Conservation (phyloP, 2,113 vertebrate species). For the Pogonocichla stellata region DNA sequence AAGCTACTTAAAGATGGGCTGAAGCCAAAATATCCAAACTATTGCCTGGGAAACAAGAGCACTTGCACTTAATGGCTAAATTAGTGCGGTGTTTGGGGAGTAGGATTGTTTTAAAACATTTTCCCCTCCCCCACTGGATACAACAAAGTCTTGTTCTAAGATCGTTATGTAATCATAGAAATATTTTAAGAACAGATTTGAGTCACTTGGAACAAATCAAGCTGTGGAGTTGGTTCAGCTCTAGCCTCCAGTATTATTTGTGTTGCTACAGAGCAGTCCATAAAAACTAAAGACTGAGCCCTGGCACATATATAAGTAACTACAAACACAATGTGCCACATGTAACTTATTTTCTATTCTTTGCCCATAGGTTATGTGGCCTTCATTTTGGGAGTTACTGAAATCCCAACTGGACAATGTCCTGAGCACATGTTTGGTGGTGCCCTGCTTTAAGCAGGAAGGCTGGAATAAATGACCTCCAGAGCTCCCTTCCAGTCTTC, state of each 20-base stretch:
- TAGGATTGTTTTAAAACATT: not conserved
- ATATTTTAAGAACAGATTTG: constrained; percentile 13
- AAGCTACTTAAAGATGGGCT: not conserved
- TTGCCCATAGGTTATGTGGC: not conserved
- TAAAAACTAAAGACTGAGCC: not conserved
- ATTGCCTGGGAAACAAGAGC: not conserved
- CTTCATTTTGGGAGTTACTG: not conserved
- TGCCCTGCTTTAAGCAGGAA: not conserved
- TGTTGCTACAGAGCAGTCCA: not conserved
- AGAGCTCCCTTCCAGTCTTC: not conserved
- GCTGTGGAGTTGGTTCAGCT: not conserved
- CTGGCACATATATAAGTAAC: not conserved
- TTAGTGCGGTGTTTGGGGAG: not conserved
- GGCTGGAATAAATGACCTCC: not conserved
- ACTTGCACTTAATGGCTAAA: not conserved
- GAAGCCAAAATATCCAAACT: not conserved
- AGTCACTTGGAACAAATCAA: not conserved
- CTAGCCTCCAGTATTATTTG: not conserved
- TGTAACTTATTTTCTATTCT: not conserved
- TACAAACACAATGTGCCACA: not conserved
- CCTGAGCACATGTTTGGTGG: not conserved
- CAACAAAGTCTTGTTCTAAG: not conserved
- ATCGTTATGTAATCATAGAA: not conserved
- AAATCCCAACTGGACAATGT: not conserved
- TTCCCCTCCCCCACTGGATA: not conserved